phyloP scores from a whole-genome alignment of 2,113 vertebrate genomes.

The Peromyscus maniculatus region DNA sequence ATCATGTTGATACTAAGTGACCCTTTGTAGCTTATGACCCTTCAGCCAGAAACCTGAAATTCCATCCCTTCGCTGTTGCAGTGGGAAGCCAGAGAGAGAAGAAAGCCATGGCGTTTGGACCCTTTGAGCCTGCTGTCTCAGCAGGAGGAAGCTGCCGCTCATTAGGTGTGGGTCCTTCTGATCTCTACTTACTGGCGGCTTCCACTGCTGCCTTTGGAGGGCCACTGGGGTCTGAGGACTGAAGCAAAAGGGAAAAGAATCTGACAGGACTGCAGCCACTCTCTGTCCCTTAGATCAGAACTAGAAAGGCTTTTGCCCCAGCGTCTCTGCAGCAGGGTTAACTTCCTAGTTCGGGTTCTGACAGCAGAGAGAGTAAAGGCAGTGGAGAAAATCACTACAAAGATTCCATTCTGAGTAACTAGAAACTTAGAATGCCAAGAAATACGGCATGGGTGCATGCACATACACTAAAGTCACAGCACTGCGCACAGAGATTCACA shows the following conservation, averaged over 20 bases:
- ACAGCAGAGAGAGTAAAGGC: not conserved
- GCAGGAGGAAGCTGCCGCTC: not conserved
- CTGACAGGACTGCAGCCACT: not conserved
- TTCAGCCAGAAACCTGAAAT: not conserved
- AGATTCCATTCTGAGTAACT: not conserved
- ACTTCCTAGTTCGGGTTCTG: not conserved
- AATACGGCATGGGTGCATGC: not conserved
- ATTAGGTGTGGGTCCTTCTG: not conserved
- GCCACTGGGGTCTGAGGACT: not conserved
- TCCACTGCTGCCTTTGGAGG: not conserved
- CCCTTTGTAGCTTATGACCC: not conserved
- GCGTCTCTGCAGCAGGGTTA: not conserved
- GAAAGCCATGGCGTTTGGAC: not conserved
- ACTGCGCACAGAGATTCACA: not conserved
- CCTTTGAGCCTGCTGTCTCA: not conserved
- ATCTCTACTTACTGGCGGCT: not conserved
- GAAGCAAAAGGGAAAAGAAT: not conserved
- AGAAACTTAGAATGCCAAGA: not conserved
- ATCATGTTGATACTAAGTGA: no score
- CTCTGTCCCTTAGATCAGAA: not conserved
- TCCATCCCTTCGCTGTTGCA: not conserved
- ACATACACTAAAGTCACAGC: not conserved
- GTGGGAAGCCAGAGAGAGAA: not conserved
- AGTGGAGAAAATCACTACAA: not conserved
- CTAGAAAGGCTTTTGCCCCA: not conserved